phyloP scores from a whole-genome alignment of 2,113 vertebrate species.

The Lonchura striata region DNA sequence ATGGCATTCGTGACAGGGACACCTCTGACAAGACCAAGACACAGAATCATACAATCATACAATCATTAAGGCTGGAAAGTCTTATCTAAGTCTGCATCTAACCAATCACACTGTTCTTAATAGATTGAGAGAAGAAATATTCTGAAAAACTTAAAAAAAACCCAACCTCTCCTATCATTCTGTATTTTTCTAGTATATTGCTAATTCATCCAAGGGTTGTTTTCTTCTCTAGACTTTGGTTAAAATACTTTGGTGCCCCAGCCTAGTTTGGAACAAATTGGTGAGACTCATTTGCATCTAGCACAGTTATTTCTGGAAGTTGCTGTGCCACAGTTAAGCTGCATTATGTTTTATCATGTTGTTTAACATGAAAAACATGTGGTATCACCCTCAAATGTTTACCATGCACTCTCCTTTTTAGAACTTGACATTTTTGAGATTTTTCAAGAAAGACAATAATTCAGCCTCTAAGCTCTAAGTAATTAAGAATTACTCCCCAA shows the following conservation, averaged over 20 bases:
- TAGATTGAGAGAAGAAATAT: neutral
- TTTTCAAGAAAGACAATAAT: neutral
- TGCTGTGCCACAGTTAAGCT: neutral
- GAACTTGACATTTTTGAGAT: neutral
- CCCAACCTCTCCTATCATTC: neutral
- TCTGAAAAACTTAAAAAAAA: neutral
- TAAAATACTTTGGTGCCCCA: neutral
- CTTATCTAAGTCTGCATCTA: neutral
- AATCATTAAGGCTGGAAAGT: neutral
- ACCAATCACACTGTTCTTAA: neutral
- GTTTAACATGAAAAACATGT: neutral
- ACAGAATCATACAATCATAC: neutral
- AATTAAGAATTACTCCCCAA: neutral
- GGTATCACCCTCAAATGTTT: neutral
- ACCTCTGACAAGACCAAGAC: neutral
- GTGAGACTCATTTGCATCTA: neutral
- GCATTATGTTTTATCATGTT: neutral
- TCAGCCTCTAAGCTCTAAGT: neutral
- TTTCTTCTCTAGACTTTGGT: neutral
- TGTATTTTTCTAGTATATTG: neutral
- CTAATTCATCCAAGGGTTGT: neutral
- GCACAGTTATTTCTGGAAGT: neutral
- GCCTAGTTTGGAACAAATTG: neutral
- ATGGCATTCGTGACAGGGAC: neutral
- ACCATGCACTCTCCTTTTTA: neutral